A percentile compares a stretch with the other conserved stretches of the same genome.
These are phyloP conservation scores for Scopus umbretta DNA, from an alignment of 2,113 vertebrate genomes.

Conservation along the genomic window DNA sequence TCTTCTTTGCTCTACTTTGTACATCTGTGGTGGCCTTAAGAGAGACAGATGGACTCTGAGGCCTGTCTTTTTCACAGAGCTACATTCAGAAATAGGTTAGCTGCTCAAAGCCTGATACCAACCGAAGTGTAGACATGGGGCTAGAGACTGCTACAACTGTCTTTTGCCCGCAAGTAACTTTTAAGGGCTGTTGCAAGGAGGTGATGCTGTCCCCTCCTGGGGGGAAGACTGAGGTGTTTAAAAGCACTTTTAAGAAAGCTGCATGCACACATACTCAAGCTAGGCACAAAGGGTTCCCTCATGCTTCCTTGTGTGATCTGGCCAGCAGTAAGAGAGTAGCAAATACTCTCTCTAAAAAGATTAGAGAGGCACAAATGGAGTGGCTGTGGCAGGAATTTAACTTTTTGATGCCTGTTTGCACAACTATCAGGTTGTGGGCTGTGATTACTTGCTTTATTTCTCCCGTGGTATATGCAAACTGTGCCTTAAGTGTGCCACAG, in stretches of 20 bases:
- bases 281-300: neutral
- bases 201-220: rapidly evolving
- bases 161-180: neutral
- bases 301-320: neutral
- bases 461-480: neutral
- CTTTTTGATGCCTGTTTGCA: neutral
- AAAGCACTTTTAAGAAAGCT: neutral
- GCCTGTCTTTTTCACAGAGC: neutral
- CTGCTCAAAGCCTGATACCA: neutral
- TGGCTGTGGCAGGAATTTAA: neutral
- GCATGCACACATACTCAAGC: neutral
- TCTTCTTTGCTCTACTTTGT: neutral
- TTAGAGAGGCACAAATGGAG: neutral
- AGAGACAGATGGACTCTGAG: neutral
- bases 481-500: neutral
- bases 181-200: neutral
- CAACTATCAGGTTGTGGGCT: neutral
- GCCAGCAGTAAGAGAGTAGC: neutral
- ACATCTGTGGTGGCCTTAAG: neutral
- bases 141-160: neutral
- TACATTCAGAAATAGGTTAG: neutral
- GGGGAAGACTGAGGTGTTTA: neutral
- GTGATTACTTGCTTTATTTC: neutral
- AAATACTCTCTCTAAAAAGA: neutral
- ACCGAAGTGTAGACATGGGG: rapidly evolving